A percentile compares a stretch with the other conserved stretches of the same genome.
phyloP scores from a whole-genome alignment of 2,888 invertebrate species.

The Melolontha melolontha region DNA sequence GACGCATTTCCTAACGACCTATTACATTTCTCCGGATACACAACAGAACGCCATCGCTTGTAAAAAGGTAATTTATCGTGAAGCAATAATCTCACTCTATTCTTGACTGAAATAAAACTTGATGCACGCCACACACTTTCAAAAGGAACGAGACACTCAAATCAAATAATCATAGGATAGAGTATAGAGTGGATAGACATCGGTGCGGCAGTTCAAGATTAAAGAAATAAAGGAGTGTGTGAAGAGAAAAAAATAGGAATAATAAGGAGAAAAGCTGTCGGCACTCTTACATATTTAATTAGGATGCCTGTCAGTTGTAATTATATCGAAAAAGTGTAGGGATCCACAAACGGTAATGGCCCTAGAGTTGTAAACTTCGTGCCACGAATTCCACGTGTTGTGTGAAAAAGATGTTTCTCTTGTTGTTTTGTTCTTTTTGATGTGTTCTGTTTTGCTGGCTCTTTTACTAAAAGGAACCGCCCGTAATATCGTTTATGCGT shows the following conservation, averaged over 20 bases:
- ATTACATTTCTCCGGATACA: conserved; percentile 12
- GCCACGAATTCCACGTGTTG: conserved; percentile 1
- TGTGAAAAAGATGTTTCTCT: background rate
- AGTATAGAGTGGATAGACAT: too few species aligned
- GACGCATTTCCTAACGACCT: conserved; percentile 24
- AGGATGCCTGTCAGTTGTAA: conserved; percentile 37
- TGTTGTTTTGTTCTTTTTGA: background rate
- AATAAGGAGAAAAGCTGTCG: conserved; percentile 34
- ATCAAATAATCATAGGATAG: conserved; percentile 17
- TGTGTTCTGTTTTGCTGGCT: background rate
- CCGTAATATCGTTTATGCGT: background rate
- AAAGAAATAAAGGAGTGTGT: background rate
- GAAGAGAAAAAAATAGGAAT: conserved; percentile 11
- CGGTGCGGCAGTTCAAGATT: too few species aligned
- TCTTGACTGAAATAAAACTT: conserved; percentile 4
- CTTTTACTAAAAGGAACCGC: conserved; percentile 9
- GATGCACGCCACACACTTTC: conserved; percentile 12
- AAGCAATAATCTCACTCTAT: conserved; percentile 12
- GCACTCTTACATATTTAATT: conserved; percentile 34
- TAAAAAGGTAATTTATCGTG: conserved; percentile 30
- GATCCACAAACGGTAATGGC: conserved; percentile 30
- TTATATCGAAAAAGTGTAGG: conserved; percentile 25
- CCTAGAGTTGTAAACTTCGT: conserved; percentile 18
- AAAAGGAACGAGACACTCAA: conserved; percentile 11
- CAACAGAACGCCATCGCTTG: conserved; percentile 19